Evolutionary conservation across 2,113 vertebrate genomes (phyloP), one percentile per base, ranked within the genome.

Genomic region (Cettia cetti): DNA sequence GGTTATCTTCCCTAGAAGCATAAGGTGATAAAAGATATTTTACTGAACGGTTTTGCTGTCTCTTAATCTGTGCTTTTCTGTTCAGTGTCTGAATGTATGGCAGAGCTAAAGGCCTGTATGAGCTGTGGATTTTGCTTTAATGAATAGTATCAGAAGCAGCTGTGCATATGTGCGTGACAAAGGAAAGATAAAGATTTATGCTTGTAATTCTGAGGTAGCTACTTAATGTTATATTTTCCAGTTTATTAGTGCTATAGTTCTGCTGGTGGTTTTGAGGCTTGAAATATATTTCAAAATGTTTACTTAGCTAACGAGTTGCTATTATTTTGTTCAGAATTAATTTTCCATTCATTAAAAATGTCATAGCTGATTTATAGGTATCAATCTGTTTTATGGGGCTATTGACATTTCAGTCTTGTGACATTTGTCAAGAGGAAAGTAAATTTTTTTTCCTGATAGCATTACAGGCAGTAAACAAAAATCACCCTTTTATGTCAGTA

Each of bases 141-240:
- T 71, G 65, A 84, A 65, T 82, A 49, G 47, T 77, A 61, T 92
- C 50, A 71, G 79, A 89, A 93, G 47, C 27, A 77, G 50, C 37
- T 89, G 31, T 42, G 13, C 59, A 37, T 27, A 42, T 4, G 11
- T 61, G 28, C 15, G 6, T 37, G 76, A 40, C 28, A 79, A 72
- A 95, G 28, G 26, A 59, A 77, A 56, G 79, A 66, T 65, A 59
- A 77, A 56, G 79, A 66, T 65, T 26, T 94, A 42, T 59, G 74
- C 61, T 91, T 93, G 50, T 95, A 94, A 93, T 96, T 96, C 89
- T 95, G 57, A 64, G 70, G 44, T 76, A 92, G 30, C 15, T 74
- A 20, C 44, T 78, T 90, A 56, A 42, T 82, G 33, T 37, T 84
- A 18, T 53, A 7, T 40, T 93, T 75, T 88, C 64, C 3, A 18